A percentile compares a stretch with the other conserved stretches of the same genome.
These are phyloP conservation scores for Myotis findleyi DNA, from an alignment of 2,797 vertebrate genomes.

Conservation along the genomic window DNA sequence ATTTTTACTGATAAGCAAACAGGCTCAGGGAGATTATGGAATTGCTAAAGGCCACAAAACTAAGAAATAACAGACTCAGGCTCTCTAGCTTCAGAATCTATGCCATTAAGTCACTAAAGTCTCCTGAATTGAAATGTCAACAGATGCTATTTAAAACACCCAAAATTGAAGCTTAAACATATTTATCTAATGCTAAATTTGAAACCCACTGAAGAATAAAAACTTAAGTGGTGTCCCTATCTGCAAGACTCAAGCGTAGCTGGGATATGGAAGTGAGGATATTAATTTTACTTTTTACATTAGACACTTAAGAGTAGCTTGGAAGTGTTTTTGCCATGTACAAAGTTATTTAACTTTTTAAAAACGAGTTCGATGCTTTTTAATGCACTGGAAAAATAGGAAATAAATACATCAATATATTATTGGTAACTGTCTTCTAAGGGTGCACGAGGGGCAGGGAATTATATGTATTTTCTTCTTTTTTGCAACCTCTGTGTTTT, in stretches of 20 bases:
- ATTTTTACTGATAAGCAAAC: slow-evolving; percentile 54
- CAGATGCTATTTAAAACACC: slow-evolving; percentile 31
- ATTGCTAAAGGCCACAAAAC: not conserved
- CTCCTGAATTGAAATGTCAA: slow-evolving; percentile 28
- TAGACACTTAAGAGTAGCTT: not conserved
- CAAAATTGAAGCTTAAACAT: slow-evolving; percentile 12
- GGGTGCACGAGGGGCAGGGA: not conserved
- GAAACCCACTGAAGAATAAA: slow-evolving; percentile 33
- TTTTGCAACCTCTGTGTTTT: not conserved
- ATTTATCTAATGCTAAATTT: slow-evolving; percentile 43
- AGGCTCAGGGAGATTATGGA: not conserved
- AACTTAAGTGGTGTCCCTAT: not conserved
- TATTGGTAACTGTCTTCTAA: not conserved
- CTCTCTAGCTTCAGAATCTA: slow-evolving; percentile 22
- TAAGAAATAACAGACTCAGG: not conserved
- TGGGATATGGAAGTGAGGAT: not conserved
- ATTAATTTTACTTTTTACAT: slow-evolving; percentile 51
- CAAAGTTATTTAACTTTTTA: slow-evolving; percentile 36
- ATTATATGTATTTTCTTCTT: not conserved
- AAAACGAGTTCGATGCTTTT: not conserved
- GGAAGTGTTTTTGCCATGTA: not conserved
- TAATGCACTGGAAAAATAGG: not conserved
- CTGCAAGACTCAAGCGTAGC: not conserved
- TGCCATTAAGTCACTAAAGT: not conserved
- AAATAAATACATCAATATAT: not conserved